phyloP scores from a whole-genome alignment of 1,140 invertebrate species.

The Nephotettix cincticeps region DNA sequence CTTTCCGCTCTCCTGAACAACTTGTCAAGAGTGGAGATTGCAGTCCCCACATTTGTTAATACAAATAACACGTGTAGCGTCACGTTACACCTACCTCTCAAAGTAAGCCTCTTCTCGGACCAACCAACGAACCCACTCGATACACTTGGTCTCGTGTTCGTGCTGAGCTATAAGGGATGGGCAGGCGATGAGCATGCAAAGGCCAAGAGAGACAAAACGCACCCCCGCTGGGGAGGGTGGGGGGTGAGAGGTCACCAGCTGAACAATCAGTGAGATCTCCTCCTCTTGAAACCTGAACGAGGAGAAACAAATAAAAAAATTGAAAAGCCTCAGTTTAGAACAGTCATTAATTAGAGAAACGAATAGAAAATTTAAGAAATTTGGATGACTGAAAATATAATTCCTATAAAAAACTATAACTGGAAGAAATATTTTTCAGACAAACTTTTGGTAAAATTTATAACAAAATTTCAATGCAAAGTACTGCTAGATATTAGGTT shows the following conservation, averaged over 20 bases:
- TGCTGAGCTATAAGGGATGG: constrained; percentile 75
- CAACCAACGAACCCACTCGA: constrained; percentile 94
- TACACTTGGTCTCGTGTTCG: constrained; percentile 84
- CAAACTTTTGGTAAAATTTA: no score
- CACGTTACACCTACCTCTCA: no score
- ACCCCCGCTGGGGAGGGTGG: constrained; percentile 88
- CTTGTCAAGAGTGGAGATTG: no score
- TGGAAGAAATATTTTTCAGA: no score
- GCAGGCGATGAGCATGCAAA: constrained; percentile 94
- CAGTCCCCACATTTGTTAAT: neutral
- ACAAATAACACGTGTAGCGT: neutral
- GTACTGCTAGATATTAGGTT: no score
- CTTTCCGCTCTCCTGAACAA: no score
- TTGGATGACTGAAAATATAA: no score
- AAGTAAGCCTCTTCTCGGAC: constrained; percentile 87
- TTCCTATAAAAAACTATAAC: no score
- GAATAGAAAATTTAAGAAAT: no score
- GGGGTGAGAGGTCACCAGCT: constrained; percentile 85
- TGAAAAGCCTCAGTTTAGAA: no score
- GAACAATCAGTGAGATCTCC: constrained; percentile 80
- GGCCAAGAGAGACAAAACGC: constrained; percentile 86
- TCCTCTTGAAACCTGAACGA: constrained; percentile 81
- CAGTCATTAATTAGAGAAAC: no score
- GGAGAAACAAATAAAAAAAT: neutral
- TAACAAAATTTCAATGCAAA: no score